Percentiles rank a stretch among this genome's conserved stretches.
Evolutionary conservation across 2,113 vertebrate species (phyloP).

Genomic region (Coptodon rendalli): DNA sequence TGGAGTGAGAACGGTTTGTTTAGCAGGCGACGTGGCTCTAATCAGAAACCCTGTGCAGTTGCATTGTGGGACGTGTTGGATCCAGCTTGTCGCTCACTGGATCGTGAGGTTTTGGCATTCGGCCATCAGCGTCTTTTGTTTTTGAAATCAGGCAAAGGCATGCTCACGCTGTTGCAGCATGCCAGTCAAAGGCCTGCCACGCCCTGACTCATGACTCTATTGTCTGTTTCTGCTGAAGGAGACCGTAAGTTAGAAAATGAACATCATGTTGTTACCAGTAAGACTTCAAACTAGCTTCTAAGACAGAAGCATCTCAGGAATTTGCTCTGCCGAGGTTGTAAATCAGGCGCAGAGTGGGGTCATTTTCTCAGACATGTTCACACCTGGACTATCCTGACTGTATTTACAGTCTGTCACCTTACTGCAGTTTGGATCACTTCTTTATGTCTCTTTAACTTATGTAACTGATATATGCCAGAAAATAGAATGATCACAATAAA

Average conservation of each 20-base stretch:
- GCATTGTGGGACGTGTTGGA: neutral
- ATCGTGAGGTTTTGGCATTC: neutral
- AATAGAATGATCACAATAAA: neutral
- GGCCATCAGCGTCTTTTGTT: neutral
- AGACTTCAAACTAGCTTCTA: neutral
- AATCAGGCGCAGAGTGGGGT: neutral
- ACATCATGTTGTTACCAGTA: neutral
- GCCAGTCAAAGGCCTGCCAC: neutral
- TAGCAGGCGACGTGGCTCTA: neutral
- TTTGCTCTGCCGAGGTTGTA: neutral
- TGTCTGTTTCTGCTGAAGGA: neutral
- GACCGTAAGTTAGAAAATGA: neutral
- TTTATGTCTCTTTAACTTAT: neutral
- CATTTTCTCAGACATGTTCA: neutral
- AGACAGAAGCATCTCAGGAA: neutral
- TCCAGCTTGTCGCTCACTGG: neutral
- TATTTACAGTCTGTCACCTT: neutral
- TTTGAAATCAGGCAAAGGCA: neutral
- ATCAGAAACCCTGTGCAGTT: neutral
- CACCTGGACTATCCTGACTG: neutral
- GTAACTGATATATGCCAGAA: fast-evolving
- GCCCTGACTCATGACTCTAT: neutral
- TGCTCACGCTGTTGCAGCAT: neutral
- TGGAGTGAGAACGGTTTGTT: neutral
- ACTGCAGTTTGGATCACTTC: neutral